phyloP scores from a whole-genome alignment of 2,113 vertebrate species.

The Bos taurus region DNA sequence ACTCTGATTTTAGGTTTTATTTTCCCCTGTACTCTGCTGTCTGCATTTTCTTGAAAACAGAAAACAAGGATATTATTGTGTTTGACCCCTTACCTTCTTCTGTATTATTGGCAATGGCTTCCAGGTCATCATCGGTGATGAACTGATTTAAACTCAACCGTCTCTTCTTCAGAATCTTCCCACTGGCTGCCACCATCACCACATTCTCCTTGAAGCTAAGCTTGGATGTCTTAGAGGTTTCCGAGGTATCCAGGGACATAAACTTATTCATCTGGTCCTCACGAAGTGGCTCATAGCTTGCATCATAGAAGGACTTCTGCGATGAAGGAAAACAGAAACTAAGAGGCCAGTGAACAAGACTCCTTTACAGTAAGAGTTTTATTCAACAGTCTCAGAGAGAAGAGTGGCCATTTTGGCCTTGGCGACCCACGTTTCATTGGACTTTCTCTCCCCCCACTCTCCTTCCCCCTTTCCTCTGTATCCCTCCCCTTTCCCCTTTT shows the following conservation, averaged over 20 bases:
- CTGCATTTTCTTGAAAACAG: background rate
- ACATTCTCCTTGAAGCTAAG: background rate
- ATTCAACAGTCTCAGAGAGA: background rate
- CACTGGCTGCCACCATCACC: background rate
- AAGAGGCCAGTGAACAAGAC: background rate
- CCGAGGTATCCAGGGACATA: background rate
- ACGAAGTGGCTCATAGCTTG: background rate
- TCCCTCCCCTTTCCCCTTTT: background rate
- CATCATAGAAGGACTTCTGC: conserved; percentile 66
- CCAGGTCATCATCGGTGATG: background rate
- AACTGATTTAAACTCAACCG: background rate
- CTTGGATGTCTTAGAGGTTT: background rate
- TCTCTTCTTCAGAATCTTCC: conserved; percentile 56
- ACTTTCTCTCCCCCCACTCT: rapidly evolving
- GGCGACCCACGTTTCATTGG: background rate
- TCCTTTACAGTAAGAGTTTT: background rate
- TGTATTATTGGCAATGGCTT: background rate
- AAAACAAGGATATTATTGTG: background rate
- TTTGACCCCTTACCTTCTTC: conserved; percentile 42
- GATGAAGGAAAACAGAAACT: background rate
- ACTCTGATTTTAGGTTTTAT: background rate
- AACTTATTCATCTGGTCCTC: background rate
- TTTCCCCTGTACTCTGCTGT: background rate
- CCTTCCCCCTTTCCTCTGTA: background rate
- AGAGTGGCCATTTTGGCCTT: background rate